phyloP scores from a whole-genome alignment of 1,140 invertebrate species.

The Drosophila seguyi region DNA sequence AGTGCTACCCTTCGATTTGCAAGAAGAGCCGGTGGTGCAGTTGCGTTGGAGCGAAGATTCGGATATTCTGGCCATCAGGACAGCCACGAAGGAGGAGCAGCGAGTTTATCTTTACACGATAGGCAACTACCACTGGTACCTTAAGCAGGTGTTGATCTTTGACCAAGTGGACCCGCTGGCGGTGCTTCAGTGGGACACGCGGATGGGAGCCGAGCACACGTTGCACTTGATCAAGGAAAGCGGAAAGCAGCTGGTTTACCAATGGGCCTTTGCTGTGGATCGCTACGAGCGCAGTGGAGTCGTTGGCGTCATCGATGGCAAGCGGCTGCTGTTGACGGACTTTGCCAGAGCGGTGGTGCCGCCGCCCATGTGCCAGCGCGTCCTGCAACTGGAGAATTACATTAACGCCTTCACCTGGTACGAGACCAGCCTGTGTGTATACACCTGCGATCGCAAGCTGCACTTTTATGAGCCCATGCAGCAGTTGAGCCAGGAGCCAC shows the following conservation, averaged over 20 bases:
- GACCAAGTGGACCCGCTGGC: conserved; percentile 79
- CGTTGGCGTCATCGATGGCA: conserved; percentile 93
- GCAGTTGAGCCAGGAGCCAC: conserved; percentile 4
- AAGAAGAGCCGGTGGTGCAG: conserved; percentile 87
- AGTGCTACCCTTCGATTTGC: conserved; percentile 88
- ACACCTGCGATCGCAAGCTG: conserved; percentile 40
- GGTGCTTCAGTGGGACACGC: conserved; percentile 88
- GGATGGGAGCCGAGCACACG: conserved; percentile 86
- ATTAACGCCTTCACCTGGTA: conserved; percentile 86
- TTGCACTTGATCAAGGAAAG: conserved; percentile 87
- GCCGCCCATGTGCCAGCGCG: conserved; percentile 92
- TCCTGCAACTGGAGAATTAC: conserved; percentile 86
- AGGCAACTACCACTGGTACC: conserved; percentile 96
- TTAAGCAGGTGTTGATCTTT: conserved; percentile 89
- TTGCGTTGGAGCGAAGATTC: conserved; percentile 93
- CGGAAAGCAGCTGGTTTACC: conserved; percentile 87
- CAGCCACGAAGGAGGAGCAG: conserved; percentile 82
- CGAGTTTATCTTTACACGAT: conserved; percentile 92
- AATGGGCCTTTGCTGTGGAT: conserved; percentile 80
- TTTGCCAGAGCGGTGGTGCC: conserved; percentile 91
- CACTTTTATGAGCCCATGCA: conserved; percentile 41
- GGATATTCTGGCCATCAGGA: conserved; percentile 89
- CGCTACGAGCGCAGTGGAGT: conserved; percentile 80
- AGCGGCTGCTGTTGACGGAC: conserved; percentile 89
- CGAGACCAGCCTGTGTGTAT: conserved; percentile 43